Conservation (phyloP, 2,797 vertebrate species). For the Ambastaia sidthimunki region DNA sequence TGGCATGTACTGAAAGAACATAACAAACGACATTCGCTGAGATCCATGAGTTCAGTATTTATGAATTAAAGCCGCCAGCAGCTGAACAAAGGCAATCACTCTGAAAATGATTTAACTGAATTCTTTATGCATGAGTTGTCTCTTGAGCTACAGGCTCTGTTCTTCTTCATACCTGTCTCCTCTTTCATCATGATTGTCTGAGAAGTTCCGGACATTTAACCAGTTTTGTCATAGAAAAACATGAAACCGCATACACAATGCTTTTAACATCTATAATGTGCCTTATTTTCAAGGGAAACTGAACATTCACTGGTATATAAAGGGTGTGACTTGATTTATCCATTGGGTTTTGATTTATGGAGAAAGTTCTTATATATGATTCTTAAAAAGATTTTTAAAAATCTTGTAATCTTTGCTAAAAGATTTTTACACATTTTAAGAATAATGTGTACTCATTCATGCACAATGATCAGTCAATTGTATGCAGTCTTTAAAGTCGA, state of each 20-base stretch:
- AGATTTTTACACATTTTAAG: neutral
- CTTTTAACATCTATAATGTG: neutral
- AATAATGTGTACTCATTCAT: neutral
- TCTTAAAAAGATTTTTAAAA: neutral
- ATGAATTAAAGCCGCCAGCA: slow-evolving; percentile 5
- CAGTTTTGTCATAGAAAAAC: neutral
- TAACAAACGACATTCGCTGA: slow-evolving; percentile 26
- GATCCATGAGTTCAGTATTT: slow-evolving; percentile 37
- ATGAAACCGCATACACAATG: slow-evolving; percentile 17
- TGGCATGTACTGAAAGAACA: slow-evolving; percentile 50
- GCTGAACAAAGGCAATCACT: slow-evolving; percentile 27
- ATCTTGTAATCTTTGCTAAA: neutral
- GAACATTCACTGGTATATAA: neutral
- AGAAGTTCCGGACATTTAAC: slow-evolving; percentile 15
- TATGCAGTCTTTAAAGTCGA: neutral
- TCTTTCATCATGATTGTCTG: slow-evolving; percentile 6
- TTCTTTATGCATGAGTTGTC: slow-evolving; percentile 23
- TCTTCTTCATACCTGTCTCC: slow-evolving; percentile 10
- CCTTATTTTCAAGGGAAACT: neutral
- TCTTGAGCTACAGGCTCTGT: neutral
- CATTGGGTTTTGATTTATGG: neutral
- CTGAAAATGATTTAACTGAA: slow-evolving; percentile 25
- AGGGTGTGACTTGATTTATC: neutral
- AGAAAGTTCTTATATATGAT: no score
- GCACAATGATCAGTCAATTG: neutral